A percentile compares a stretch with the other conserved stretches of the same genome.
These are phyloP conservation scores for Hylia prasina DNA, from an alignment of 2,113 vertebrate genomes.

Conservation along the genomic window DNA sequence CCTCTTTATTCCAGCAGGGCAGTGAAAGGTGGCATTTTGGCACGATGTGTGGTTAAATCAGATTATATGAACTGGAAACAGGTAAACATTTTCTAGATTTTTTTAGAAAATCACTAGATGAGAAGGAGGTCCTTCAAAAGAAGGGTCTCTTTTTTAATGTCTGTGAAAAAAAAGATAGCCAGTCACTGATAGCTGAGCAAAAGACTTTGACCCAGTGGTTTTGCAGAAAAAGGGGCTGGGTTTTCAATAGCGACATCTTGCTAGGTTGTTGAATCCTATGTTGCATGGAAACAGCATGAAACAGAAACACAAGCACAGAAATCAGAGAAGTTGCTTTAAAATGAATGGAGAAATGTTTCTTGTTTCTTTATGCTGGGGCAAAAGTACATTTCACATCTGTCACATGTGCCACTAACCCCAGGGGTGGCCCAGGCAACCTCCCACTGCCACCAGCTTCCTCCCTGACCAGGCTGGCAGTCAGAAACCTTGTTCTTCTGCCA, in stretches of 20 bases:
- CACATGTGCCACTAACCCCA: not conserved
- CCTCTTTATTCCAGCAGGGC: not conserved
- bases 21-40: not conserved
- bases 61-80: not conserved
- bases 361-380: not conserved
- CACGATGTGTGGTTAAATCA: not conserved
- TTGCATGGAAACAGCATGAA: slow-evolving; percentile 11
- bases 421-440: not conserved
- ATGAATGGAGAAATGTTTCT: not conserved
- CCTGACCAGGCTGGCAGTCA: not conserved
- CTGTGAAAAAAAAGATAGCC: not conserved
- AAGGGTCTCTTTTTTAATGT: not conserved
- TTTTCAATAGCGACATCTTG: not conserved
- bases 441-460: not conserved
- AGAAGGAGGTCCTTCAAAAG: not conserved
- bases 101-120: not conserved
- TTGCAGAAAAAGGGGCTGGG: not conserved
- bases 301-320: not conserved
- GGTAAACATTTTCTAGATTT: not conserved
- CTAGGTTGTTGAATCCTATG: not conserved
- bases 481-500: not conserved
- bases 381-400: not conserved
- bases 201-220: not conserved
- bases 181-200: not conserved
- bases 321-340: not conserved